Conservation (phyloP, 2,797 vertebrate genomes). For the Clarias fuscus region DNA sequence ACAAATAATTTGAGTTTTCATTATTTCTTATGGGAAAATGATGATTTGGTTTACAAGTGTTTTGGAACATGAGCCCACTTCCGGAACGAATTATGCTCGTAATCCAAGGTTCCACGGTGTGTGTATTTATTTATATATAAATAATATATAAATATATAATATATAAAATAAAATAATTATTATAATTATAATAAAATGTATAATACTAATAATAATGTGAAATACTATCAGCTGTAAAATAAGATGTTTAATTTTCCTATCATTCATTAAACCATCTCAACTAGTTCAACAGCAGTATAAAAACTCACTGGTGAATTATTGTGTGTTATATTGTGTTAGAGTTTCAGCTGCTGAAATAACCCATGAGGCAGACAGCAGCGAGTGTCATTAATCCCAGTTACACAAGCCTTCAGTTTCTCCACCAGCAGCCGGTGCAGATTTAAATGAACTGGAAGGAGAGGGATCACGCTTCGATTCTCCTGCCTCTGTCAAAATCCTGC, state of each 20-base stretch:
- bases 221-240: neutral
- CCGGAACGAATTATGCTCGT: too few relatives aligned
- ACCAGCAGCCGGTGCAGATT: conserved; percentile 64
- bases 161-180: too few relatives aligned
- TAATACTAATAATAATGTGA: neutral
- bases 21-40: too few relatives aligned
- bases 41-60: too few relatives aligned
- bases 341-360: conserved; percentile 4
- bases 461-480: conserved; percentile 60
- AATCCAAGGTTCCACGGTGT: too few relatives aligned
- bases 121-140: too few relatives aligned
- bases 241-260: neutral
- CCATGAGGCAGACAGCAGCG: conserved; percentile 3
- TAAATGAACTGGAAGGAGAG: conserved; percentile 73
- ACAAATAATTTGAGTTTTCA: too few relatives aligned
- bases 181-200: too few relatives aligned
- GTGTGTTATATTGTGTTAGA: neutral
- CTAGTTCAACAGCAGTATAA: neutral
- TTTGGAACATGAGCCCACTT: too few relatives aligned
- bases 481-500: neutral
- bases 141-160: too few relatives aligned
- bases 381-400: conserved; percentile 66
- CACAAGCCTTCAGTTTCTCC: conserved; percentile 62
- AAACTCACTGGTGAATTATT: neutral
- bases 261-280: neutral